Percentiles rank a stretch among this genome's conserved stretches.
These are phyloP conservation scores for Thaleichthys pacificus DNA, from an alignment of 2,797 vertebrate genomes.

Conservation along the genomic window DNA sequence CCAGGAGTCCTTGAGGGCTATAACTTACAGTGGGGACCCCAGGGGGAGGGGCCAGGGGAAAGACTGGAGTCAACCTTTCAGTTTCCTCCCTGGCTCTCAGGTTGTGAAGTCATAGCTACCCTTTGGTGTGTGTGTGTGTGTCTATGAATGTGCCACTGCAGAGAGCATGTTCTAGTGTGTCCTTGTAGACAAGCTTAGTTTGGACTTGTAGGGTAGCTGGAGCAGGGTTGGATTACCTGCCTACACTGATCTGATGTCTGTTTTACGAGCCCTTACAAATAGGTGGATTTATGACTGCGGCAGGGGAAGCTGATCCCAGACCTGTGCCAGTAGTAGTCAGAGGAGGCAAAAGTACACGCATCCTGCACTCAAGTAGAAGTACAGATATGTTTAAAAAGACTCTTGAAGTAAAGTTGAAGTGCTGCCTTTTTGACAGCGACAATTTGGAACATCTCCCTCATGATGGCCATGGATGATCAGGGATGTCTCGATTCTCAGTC, in stretches of 20 bases:
- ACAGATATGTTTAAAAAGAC: no score
- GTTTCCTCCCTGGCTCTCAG: conserved; percentile 32
- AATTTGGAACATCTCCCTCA: no score
- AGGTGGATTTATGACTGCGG: neutral
- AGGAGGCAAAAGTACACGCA: neutral
- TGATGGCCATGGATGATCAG: no score
- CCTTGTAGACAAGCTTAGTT: neutral
- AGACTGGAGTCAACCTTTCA: conserved; percentile 20
- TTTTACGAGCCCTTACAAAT: conserved; percentile 4
- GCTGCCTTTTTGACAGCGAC: no score
- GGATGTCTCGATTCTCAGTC: no score
- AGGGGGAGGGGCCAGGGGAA: conserved; percentile 12
- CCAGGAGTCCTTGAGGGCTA: conserved; percentile 38
- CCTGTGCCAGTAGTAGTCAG: neutral
- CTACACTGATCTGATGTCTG: conserved; percentile 35
- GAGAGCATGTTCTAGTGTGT: neutral
- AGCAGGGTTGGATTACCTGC: conserved; percentile 13
- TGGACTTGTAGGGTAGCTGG: neutral
- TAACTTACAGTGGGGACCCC: conserved; percentile 40
- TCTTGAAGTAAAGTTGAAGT: no score
- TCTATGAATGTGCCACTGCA: neutral
- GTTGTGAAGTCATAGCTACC: neutral
- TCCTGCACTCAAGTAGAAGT: no score
- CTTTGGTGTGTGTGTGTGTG: neutral
- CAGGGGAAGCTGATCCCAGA: neutral